Evolutionary conservation across 2,797 vertebrate species (phyloP).

Genomic region (Fundulus diaphanus): DNA sequence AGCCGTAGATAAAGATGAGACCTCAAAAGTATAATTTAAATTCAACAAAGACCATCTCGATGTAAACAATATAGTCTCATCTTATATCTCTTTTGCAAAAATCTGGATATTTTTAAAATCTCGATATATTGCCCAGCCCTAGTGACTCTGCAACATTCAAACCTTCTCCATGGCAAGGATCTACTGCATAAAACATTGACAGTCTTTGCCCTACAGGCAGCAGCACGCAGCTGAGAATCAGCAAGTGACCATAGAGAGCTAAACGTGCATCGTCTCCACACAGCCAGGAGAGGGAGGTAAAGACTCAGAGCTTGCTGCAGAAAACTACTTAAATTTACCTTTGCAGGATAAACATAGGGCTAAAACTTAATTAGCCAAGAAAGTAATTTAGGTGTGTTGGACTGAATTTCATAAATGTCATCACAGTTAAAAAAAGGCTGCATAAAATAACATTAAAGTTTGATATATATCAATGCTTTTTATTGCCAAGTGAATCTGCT

Average conservation of each 20-base stretch:
- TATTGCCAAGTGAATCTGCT: background rate
- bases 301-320: conserved; percentile 1
- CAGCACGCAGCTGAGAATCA: conserved; percentile 17
- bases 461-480: too few relatives aligned
- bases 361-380: background rate
- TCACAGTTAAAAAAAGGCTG: too few relatives aligned
- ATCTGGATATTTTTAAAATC: too few relatives aligned
- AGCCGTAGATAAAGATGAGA: too few relatives aligned
- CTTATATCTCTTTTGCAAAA: too few relatives aligned
- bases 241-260: conserved; percentile 21
- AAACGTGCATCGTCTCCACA: conserved; percentile 9
- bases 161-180: background rate
- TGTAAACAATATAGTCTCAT: too few relatives aligned
- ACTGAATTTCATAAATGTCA: background rate
- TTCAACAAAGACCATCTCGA: too few relatives aligned
- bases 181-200: conserved; percentile 35
- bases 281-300: conserved; percentile 63
- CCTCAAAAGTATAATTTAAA: too few relatives aligned
- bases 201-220: conserved; percentile 43
- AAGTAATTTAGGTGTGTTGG: background rate
- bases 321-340: background rate
- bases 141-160: background rate
- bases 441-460: too few relatives aligned
- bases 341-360: background rate
- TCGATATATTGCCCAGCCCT: too few relatives aligned